Evolutionary conservation across 2,797 vertebrate genomes (phyloP).

Genomic region (Halcyon smyrnensis): DNA sequence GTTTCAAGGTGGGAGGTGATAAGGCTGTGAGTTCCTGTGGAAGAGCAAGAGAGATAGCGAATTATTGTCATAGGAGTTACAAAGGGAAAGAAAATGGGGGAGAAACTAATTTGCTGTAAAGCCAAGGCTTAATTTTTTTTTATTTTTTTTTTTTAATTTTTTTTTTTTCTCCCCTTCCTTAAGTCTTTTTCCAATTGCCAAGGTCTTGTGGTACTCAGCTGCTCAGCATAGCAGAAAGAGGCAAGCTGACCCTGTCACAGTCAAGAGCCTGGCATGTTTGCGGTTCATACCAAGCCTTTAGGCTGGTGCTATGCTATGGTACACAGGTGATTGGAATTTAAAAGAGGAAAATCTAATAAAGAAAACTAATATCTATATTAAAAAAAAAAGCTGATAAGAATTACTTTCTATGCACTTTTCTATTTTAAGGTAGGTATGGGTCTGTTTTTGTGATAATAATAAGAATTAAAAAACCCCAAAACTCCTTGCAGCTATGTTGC

Average conservation of each 20-base stretch:
- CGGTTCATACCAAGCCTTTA: neutral
- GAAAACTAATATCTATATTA: neutral
- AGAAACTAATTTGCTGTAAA: constrained; percentile 3
- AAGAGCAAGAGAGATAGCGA: constrained; percentile 30
- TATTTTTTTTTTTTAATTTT: neutral
- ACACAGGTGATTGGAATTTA: neutral
- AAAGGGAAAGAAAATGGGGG: neutral
- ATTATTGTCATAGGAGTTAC: constrained; percentile 39
- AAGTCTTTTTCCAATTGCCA: neutral
- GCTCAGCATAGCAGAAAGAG: neutral
- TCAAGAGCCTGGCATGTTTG: neutral
- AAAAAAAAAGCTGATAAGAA: neutral
- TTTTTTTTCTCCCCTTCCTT: neutral
- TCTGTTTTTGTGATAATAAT: neutral
- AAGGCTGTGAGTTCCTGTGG: constrained; percentile 16
- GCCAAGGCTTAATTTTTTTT: neutral
- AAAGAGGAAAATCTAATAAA: neutral
- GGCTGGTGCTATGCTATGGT: neutral
- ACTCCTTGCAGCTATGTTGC: neutral
- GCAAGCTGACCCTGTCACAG: neutral
- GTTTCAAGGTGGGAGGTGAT: neutral
- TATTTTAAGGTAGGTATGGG: neutral
- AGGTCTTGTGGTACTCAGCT: neutral
- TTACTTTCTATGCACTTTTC: neutral
- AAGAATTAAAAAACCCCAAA: neutral